Conservation (phyloP, 2,113 vertebrate genomes). For the Zosterops pallidus region DNA sequence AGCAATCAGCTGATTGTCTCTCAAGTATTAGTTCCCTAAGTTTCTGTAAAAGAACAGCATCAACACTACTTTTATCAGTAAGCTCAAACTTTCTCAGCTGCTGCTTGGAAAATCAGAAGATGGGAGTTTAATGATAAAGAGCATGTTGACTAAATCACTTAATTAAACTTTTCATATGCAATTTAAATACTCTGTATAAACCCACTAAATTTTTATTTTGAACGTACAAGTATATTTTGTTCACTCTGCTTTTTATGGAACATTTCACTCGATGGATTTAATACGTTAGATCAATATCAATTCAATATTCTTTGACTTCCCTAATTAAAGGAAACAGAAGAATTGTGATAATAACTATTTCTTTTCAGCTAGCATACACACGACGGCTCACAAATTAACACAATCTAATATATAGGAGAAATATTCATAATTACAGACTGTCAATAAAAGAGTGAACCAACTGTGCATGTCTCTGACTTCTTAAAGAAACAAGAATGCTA, state of each 20-base stretch:
- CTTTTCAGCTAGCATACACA: constrained; percentile 55
- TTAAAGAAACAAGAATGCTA: constrained; percentile 77
- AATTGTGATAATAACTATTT: constrained; percentile 63
- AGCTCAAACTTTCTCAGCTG: constrained; percentile 5
- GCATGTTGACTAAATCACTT: neutral
- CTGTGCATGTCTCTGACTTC: constrained; percentile 72
- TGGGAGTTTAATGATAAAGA: neutral
- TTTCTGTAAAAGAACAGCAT: neutral
- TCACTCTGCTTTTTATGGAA: constrained; percentile 51
- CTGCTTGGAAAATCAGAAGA: neutral
- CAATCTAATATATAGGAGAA: constrained; percentile 65
- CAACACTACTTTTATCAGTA: neutral
- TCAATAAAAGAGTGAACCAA: constrained; percentile 75
- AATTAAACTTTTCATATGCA: constrained; percentile 14
- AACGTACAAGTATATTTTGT: neutral
- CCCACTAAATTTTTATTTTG: neutral
- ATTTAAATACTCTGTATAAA: constrained; percentile 24
- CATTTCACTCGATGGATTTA: constrained; percentile 51
- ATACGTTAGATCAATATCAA: constrained; percentile 60
- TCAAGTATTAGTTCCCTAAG: neutral
- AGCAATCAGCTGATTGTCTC: neutral
- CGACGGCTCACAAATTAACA: constrained; percentile 60
- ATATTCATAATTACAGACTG: constrained; percentile 74
- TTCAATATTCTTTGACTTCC: constrained; percentile 45
- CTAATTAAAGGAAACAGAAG: constrained; percentile 73